Evolutionary conservation across 2,113 vertebrate genomes (phyloP), one percentile per base, ranked within the genome.

Genomic region (Charadrius vociferus): DNA sequence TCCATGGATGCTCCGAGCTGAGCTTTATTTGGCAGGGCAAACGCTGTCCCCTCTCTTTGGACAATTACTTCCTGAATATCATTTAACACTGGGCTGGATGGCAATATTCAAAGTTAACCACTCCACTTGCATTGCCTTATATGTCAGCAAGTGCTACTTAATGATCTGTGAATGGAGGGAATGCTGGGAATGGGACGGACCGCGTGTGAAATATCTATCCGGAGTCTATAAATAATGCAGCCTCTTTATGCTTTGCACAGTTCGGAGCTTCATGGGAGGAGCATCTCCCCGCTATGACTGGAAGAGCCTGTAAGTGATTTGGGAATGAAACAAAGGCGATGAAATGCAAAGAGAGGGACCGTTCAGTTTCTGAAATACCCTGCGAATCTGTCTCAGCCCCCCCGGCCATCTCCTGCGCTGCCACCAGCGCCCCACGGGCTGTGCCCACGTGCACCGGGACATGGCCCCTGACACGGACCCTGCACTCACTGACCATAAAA

Each of bases 211-310:
- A 94, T 81, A 94, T 91, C 94, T 88, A 95, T 94, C 96, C 66
- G 30, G 96, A 93, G 91, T 95, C 97, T 97, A 97, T 97, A 97
- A 97, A 97, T 96, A 97, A 97, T 95, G 95, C 94, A 95, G 94
- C 94, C 84, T 88, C 89, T 84, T 94, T 89, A 87, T 93, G 94
- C 94, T 80, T 55, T 30, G 81, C 94, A 85, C 94, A 93, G 89
- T 95, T 93, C 39, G 20, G 94, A 94, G 96, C 95, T 95, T 84
- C 95, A 89, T 87, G 94, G 95, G 97, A 96, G 97, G 96, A 96
- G 96, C 97, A 93, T 95, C 97, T 95, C 84, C 58, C 53, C 1
- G 70, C 97, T 75, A 17, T 63, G 93, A 87, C 74, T 96, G 91
- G 70, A 65, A 77, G 78, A 96, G 93, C 50, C 88, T 95, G 78